Conservation (phyloP, 2,113 vertebrate species). For the Phyllostomus hastatus region DNA sequence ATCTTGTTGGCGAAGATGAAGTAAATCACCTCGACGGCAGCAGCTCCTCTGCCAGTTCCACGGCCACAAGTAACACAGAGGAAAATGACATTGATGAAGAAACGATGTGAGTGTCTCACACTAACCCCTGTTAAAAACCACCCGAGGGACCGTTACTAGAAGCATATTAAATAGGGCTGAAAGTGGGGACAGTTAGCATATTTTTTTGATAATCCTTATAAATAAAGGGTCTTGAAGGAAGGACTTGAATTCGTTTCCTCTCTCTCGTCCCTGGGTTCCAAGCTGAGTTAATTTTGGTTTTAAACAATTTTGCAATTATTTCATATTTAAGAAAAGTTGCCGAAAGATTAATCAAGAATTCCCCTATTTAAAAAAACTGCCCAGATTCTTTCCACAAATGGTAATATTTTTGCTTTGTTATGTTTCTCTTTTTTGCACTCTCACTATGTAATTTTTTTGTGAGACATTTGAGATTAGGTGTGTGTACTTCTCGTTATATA, state of each 20-base stretch:
- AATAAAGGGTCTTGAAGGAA: background rate
- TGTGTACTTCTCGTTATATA: background rate
- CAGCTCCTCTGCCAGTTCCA: slow-evolving; percentile 97
- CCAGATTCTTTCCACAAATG: background rate
- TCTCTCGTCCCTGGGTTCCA: background rate
- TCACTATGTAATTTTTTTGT: background rate
- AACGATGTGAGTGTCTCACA: slow-evolving; percentile 90
- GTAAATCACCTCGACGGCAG: slow-evolving; percentile 95
- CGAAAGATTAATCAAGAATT: background rate
- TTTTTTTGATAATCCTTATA: background rate
- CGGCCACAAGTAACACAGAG: slow-evolving; percentile 98
- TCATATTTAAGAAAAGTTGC: background rate
- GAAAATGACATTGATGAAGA: slow-evolving; percentile 99
- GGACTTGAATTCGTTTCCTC: background rate
- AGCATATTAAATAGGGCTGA: background rate
- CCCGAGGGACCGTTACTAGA: background rate
- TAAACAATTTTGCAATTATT: background rate
- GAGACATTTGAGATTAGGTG: background rate
- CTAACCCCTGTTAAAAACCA: background rate
- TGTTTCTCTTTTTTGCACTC: background rate
- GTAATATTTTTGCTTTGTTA: slow-evolving; percentile 19
- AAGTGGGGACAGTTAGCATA: background rate
- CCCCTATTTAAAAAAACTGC: background rate
- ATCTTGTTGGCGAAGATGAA: slow-evolving; percentile 94
- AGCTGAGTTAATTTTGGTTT: background rate